Evolutionary conservation across 2,888 invertebrate genomes (phyloP).

Genomic region (Tromatobia lineatoria): DNA sequence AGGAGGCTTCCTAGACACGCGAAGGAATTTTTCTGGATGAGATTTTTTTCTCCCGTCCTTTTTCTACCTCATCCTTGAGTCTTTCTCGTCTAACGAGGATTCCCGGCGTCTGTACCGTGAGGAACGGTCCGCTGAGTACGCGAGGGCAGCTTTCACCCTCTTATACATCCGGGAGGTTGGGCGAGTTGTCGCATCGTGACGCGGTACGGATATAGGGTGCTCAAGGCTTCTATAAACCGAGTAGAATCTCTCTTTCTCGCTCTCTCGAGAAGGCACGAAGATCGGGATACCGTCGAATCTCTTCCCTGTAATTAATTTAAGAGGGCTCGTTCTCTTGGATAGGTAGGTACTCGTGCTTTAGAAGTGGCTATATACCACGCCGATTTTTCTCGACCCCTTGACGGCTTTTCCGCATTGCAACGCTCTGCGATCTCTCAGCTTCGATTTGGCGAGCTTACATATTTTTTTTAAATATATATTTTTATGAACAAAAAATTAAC

Average conservation of each 20-base stretch:
- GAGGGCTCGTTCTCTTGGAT: conserved; percentile 79
- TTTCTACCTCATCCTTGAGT: conserved; percentile 40
- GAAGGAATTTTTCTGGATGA: conserved; percentile 74
- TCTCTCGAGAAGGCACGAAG: conserved; percentile 68
- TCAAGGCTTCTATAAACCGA: conserved; percentile 8
- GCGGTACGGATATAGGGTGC: conserved; percentile 38
- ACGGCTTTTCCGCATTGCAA: conserved; percentile 48
- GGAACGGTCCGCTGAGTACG: conserved; percentile 75
- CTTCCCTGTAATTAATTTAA: conserved; percentile 85
- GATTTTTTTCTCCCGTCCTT: conserved; percentile 66
- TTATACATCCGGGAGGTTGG: conserved; percentile 35
- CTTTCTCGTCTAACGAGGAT: conserved; percentile 77
- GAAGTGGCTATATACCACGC: conserved; percentile 16
- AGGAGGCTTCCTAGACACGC: conserved; percentile 69
- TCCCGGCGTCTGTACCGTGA: conserved; percentile 66
- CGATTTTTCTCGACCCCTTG: conserved; percentile 55
- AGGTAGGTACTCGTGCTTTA: conserved; percentile 64
- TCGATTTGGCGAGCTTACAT: conserved; percentile 45
- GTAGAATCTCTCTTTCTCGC: conserved; percentile 59
- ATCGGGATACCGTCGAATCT: conserved; percentile 80
- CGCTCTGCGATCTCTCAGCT: conserved; percentile 39
- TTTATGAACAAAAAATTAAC: too few relatives aligned
- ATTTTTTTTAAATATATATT: background rate
- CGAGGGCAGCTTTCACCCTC: conserved; percentile 64
- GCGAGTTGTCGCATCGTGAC: conserved; percentile 47